Evolutionary conservation across 2,888 invertebrate species (phyloP).

Genomic region (Allygus modestus): DNA sequence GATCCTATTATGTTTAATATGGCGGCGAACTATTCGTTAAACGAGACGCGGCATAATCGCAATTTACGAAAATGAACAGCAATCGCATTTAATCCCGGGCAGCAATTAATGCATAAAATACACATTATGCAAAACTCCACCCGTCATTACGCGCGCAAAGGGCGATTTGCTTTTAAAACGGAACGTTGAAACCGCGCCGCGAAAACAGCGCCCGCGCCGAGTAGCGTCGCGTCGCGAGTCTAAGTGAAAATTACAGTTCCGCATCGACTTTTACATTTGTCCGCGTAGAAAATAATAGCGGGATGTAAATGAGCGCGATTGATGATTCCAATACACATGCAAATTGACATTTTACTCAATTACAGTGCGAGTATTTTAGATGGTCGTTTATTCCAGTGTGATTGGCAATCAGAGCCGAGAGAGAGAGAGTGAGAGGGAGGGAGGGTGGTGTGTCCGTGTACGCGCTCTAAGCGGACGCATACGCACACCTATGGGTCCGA

Average conservation of each 20-base stretch:
- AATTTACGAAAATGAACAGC: conserved; percentile 37
- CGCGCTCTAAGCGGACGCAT: neutral
- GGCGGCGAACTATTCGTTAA: neutral
- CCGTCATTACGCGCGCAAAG: conserved; percentile 29
- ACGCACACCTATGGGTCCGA: neutral
- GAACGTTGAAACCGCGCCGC: neutral
- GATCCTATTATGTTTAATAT: conserved; percentile 19
- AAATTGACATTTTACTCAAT: conserved; percentile 70
- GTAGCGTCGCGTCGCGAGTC: neutral
- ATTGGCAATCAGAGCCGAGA: conserved; percentile 66
- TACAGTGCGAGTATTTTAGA: conserved; percentile 65
- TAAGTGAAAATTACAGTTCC: conserved; percentile 57
- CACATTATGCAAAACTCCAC: conserved; percentile 47
- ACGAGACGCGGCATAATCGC: conserved; percentile 33
- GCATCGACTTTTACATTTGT: conserved; percentile 57
- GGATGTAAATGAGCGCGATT: conserved; percentile 69
- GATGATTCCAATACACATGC: conserved; percentile 70
- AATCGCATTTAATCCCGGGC: conserved; percentile 35
- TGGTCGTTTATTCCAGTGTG: conserved; percentile 63
- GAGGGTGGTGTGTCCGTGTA: neutral
- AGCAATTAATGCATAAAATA: conserved; percentile 53
- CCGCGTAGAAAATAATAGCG: conserved; percentile 67
- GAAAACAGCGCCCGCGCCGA: neutral
- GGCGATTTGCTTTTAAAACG: conserved; percentile 20
- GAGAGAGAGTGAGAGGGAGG: neutral